Evolutionary conservation across 2,797 vertebrate genomes (phyloP).

Genomic region (Sebastiscus tertius): DNA sequence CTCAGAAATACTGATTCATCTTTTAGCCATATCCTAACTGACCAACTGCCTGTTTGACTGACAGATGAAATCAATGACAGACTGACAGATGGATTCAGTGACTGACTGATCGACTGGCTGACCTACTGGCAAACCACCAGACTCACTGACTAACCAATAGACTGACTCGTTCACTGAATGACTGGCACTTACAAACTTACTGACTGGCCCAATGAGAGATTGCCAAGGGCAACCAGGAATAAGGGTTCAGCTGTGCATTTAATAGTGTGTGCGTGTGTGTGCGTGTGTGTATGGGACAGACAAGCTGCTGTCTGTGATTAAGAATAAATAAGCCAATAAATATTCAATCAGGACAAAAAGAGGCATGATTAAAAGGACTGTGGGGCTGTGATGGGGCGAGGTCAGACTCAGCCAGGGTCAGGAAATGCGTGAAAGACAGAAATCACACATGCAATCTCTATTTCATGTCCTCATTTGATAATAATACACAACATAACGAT

Average conservation of each 20-base stretch:
- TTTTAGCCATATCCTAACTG: not conserved
- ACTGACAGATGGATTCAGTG: constrained; percentile 11
- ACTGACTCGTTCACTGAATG: not conserved
- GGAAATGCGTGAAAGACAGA: constrained; percentile 12
- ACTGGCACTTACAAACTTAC: not conserved
- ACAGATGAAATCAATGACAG: constrained; percentile 14
- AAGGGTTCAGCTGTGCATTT: constrained; percentile 66
- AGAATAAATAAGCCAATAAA: constrained; percentile 82
- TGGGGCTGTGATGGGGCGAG: constrained; percentile 11
- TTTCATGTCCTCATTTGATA: constrained; percentile 59
- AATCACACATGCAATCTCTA: constrained; percentile 43
- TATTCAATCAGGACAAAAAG: constrained; percentile 76
- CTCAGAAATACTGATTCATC: no score
- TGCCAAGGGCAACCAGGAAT: constrained; percentile 42
- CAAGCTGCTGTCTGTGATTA: constrained; percentile 73
- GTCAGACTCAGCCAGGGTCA: constrained; percentile 19
- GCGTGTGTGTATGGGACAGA: constrained; percentile 22
- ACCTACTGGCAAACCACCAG: not conserved
- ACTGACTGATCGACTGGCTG: constrained; percentile 20
- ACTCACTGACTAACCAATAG: not conserved
- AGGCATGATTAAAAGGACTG: constrained; percentile 63
- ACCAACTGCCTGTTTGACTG: constrained; percentile 9
- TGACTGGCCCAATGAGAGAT: constrained; percentile 30
- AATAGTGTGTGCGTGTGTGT: constrained; percentile 20
- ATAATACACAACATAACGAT: constrained; percentile 44